Base-by-base conservation (phyloP, 2,113 vertebrate species). In the Microcebus lehilahytsara region DNA sequence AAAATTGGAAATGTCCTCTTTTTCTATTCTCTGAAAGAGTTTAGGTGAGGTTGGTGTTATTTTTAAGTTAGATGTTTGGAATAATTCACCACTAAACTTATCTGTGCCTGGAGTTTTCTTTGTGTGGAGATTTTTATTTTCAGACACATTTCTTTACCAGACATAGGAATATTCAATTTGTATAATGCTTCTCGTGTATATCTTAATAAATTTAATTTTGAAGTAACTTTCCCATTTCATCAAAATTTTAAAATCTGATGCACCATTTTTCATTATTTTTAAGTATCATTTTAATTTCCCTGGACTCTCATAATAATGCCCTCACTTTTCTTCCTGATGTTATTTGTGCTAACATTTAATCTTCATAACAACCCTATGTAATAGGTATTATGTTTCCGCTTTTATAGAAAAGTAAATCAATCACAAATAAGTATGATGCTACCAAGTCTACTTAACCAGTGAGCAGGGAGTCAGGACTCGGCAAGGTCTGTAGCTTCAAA, bases 51-150 rank as follows among this genome's bases (percentile, higher is more conserved):
- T 46, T 64, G 30, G 40, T 86, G 9, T 37, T 58, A 40, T 83
- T 90, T 75, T 95, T 83, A 67, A 2, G n/a, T 93, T 91, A 62
- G 79, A 75, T 80, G 17, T 89, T 93, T 87, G 2, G 25, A 89
- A 93, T 79, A 93, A 89, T 40, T 96, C 5, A 85, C 11, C 37
- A 77, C 11, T 79, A 92, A 14, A 71, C 3, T n/a, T 74, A 87
- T 40, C 11, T 80, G 16, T 71, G 14, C 27, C 20, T 74, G 5
- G 9, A n/a, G 25, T 84, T 56, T 93, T 37, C 25, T 92, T 60
- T 77, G 6, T 74, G 60, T 34, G 8, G 83, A 92, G 0, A 1
- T 62, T 95, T 86, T 80, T 40, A 80, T 53, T 81, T 94, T 71
- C 42, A 91, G 30, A 91, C 1, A 69, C 8, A 53, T 49, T 78